Evolutionary conservation across 23 tunicate genomes (phyloP), one percentile per base, ranked within the genome.

Genomic region (Styela plicata): DNA sequence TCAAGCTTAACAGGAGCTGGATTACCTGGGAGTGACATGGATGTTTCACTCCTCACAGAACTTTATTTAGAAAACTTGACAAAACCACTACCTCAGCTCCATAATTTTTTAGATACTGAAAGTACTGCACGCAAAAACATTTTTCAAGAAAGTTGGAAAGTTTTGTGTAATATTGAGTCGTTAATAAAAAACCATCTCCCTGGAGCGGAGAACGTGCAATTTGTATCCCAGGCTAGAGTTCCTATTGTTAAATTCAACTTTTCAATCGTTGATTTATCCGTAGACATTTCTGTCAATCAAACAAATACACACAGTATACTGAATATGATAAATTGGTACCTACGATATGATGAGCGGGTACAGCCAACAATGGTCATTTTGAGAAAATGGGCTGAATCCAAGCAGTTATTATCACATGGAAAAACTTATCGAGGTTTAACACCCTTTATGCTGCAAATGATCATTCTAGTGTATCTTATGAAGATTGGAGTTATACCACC

Each of bases 1-100:
- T 76, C 81, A 0, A 76, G 81, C n/a, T 29, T 76, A 24, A 76
- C 24, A 7, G 81, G 81, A 20, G 81, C 81, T 53, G 81, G 81
- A 22, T 20, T 36, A 21, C 81, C 81, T 27, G 81, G 81, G 7
- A 33, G 70, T 10, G 81, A 76, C 37, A 21, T 76, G 0, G 81
- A 76, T 76, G 37, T 76, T 31, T 20, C 24, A 24, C 52, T 76
- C 24, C 52, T 76, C 0, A 76, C 66, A 18, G 22, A 44, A 26
- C 22, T 36, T 24, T 76, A 21, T 26, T 17, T 44, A 26, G 21
- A 76, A 24, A 16, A 76, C 65, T 7, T 27, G 18, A 21, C 30
- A 0, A 53, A 52, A 0, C 31, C 64, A 13, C 65, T 76, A 17
- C 81, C 64, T 13, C 24, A 24, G 13, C 27, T 21, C 5, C 24